Percentiles rank a stretch among this genome's conserved stretches.
Evolutionary conservation across 2,888 invertebrate species (phyloP).

Genomic region (Andrena haemorrhoa): DNA sequence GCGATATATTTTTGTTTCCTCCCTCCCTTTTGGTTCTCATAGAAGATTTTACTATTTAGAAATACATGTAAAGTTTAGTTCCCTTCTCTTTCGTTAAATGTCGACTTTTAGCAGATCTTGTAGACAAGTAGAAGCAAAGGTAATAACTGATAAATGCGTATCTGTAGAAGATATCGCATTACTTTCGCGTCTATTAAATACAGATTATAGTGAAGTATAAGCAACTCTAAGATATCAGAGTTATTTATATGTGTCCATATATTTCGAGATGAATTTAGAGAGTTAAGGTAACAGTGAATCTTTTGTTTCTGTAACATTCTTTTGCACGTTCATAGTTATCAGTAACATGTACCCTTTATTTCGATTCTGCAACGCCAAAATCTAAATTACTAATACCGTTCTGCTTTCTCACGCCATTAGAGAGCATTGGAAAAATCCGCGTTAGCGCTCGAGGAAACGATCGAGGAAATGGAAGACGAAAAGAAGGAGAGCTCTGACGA

Average conservation of each 20-base stretch:
- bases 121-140: constrained; percentile 10
- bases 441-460: constrained; percentile 74
- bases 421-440: constrained; percentile 80
- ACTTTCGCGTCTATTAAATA: constrained; percentile 5
- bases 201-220: constrained; percentile 6
- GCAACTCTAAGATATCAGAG: constrained; percentile 1
- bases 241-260: neutral
- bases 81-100: neutral
- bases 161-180: neutral
- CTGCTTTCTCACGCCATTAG: constrained; percentile 67
- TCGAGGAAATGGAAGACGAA: constrained; percentile 76
- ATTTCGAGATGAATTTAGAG: constrained; percentile 6
- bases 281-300: constrained; percentile 12
- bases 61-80: constrained; percentile 22
- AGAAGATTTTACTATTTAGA: constrained; percentile 19
- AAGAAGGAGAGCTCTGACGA: constrained; percentile 74
- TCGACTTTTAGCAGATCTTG: constrained; percentile 6
- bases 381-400: constrained; percentile 22
- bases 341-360: constrained; percentile 14
- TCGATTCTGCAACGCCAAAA: neutral
- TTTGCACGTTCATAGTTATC: constrained; percentile 47
- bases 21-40: constrained; percentile 19
- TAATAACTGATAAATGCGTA: constrained; percentile 1
- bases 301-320: constrained; percentile 25
- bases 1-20: constrained; percentile 32